A percentile compares a stretch with the other conserved stretches of the same genome.
Conservation (phyloP, 2,888 invertebrate genomes). For the Lasioglossum lativentre region DNA sequence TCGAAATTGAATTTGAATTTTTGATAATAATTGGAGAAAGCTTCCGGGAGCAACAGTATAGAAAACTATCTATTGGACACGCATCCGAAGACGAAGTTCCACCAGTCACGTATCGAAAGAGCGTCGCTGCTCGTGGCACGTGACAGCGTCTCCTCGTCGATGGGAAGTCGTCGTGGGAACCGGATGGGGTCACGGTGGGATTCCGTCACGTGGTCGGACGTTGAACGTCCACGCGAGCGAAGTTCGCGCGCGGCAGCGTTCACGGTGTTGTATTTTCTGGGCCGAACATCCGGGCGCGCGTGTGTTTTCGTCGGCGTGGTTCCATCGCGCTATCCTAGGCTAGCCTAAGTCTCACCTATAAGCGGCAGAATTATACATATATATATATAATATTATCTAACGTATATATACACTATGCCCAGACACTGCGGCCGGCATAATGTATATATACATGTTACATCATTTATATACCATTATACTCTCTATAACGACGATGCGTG, state of each 20-base stretch:
- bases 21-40: neutral
- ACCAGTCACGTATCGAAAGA: neutral
- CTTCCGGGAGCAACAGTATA: neutral
- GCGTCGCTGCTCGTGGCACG: neutral
- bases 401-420: neutral
- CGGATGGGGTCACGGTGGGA: neutral
- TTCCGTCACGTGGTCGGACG: slow-evolving; percentile 2
- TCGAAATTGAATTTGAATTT: neutral
- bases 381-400: neutral
- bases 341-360: slow-evolving; percentile 73
- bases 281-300: slow-evolving; percentile 15
- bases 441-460: neutral
- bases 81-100: neutral
- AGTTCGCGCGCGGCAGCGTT: slow-evolving; percentile 40
- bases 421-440: neutral
- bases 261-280: neutral
- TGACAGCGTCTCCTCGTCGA: neutral
- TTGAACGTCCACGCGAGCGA: slow-evolving; percentile 33
- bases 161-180: neutral
- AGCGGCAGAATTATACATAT: slow-evolving; percentile 69
- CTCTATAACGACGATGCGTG: slow-evolving; percentile 82
- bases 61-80: neutral
- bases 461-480: slow-evolving; percentile 38
- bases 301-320: slow-evolving; percentile 37
- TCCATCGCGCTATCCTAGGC: slow-evolving; percentile 69